phyloP scores from a whole-genome alignment of 2,888 invertebrate species.

The Endomychus coccineus region DNA sequence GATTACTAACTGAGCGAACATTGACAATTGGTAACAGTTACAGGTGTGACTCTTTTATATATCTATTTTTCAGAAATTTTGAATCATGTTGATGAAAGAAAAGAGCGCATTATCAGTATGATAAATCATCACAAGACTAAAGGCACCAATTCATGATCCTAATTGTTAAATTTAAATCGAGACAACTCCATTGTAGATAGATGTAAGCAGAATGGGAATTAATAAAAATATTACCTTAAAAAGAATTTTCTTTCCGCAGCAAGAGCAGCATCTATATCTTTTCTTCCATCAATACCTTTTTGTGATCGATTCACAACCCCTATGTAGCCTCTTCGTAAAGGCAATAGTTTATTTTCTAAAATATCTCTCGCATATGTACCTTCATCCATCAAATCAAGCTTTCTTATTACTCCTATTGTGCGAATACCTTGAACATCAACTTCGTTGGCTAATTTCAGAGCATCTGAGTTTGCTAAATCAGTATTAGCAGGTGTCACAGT shows the following conservation, averaged over 20 bases:
- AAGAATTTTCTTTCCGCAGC: conserved; percentile 98
- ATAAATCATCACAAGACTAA: too few species aligned
- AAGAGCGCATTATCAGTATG: too few species aligned
- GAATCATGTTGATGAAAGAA: too few species aligned
- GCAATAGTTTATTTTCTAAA: conserved; percentile 92
- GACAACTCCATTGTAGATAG: too few species aligned
- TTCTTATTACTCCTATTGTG: conserved; percentile 99
- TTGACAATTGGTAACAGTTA: too few species aligned
- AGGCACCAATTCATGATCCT: too few species aligned
- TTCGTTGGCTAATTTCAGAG: conserved; percentile 95
- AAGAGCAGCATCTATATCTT: conserved; percentile 92
- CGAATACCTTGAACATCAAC: conserved; percentile 93
- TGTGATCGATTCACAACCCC: conserved; percentile 99
- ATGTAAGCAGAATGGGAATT: too few species aligned
- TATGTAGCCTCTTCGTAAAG: conserved; percentile 91
- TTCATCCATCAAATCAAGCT: conserved; percentile 99
- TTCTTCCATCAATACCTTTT: conserved; percentile 96
- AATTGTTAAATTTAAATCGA: too few species aligned
- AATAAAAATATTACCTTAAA: conserved; percentile 71
- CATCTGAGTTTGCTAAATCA: conserved; percentile 98
- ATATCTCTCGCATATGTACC: conserved; percentile 98
- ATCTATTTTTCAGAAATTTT: too few species aligned
- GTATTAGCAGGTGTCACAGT: conserved; percentile 97
- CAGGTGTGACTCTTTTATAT: too few species aligned
- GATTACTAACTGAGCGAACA: too few species aligned